Percentiles rank a stretch among this genome's conserved stretches.
Conservation (phyloP, 2,797 vertebrate genomes). For the Uromys caudimaculatus region DNA sequence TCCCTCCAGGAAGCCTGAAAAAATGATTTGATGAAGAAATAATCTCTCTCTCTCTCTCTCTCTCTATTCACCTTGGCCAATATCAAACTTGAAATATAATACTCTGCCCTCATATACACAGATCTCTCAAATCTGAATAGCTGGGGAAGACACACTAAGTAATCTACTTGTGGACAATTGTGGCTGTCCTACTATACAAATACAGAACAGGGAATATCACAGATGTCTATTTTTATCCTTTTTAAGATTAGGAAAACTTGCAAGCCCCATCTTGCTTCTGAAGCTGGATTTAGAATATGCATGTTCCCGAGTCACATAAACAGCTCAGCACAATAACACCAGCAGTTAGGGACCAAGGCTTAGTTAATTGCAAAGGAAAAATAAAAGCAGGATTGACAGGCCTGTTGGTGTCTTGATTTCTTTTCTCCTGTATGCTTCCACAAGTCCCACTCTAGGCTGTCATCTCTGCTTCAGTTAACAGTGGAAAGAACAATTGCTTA, state of each 20-base stretch:
- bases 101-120: not conserved
- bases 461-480: conserved; percentile 21
- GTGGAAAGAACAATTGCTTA: not conserved
- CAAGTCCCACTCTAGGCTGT: not conserved
- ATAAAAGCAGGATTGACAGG: not conserved
- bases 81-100: conserved; percentile 67
- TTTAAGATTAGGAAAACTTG: not conserved
- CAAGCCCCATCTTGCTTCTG: not conserved
- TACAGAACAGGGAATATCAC: not conserved
- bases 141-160: not conserved
- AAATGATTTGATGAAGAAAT: conserved; percentile 73
- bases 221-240: not conserved
- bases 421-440: not conserved
- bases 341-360: not conserved
- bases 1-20: conserved; percentile 55
- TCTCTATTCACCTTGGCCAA: not conserved
- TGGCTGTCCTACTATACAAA: not conserved
- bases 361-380: not conserved
- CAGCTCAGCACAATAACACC: not conserved
- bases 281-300: conserved; percentile 7
- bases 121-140: conserved; percentile 16
- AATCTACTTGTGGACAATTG: not conserved
- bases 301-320: not conserved
- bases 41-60: not conserved
- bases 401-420: not conserved